These are phyloP conservation scores for Galbula dea DNA, from an alignment of 2,113 vertebrate species.

Conservation along the genomic window DNA sequence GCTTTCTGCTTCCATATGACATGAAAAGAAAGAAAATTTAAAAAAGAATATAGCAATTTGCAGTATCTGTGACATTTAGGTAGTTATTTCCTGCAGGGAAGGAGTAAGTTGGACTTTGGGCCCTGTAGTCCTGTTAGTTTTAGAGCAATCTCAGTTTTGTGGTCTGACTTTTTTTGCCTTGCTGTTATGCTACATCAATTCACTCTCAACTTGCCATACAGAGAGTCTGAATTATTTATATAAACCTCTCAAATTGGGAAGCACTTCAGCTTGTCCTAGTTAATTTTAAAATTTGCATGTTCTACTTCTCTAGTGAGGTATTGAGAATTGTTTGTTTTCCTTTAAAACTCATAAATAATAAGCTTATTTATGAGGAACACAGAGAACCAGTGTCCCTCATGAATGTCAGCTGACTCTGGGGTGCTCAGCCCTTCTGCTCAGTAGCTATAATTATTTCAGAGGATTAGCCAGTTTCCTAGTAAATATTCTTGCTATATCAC, in stretches of 20 bases:
- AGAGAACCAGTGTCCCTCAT: not conserved
- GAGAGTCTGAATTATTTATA: not conserved
- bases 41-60: not conserved
- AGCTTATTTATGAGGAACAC: not conserved
- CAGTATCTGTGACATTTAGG: not conserved
- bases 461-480: not conserved
- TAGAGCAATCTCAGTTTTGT: not conserved
- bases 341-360: not conserved
- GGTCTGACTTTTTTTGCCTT: not conserved
- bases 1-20: not conserved
- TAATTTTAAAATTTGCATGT: not conserved
- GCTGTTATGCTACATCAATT: not conserved
- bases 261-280: not conserved
- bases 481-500: not conserved
- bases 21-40: not conserved
- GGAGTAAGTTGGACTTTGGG: not conserved
- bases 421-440: not conserved
- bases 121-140: not conserved
- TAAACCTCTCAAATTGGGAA: not conserved
- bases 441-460: not conserved
- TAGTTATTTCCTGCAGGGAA: not conserved
- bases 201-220: not conserved
- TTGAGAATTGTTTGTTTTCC: not conserved
- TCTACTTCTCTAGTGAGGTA: not conserved
- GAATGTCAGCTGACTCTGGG: not conserved